Base-by-base conservation (phyloP, 2,888 invertebrate species). In the Lasioglossum pauxillum region DNA sequence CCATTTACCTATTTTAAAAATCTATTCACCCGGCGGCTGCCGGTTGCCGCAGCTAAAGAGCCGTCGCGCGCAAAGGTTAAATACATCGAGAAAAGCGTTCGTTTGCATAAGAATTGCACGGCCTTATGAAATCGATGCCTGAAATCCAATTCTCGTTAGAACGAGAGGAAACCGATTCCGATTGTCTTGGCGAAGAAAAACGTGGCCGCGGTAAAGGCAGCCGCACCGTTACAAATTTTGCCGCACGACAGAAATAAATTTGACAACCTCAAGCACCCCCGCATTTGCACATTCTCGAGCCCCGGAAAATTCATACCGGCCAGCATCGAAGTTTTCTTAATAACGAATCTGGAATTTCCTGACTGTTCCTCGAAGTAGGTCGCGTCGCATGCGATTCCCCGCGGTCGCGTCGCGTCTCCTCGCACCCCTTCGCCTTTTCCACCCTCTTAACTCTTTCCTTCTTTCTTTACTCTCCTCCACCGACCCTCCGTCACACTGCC, bases 321-420 rank as follows among this genome's bases (percentile, higher is more conserved):
- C 76, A 35, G 38, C 83, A 69, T 35, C 79, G 73, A 87, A 90
- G 78, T 90, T 90, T 90, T 90, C 89, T 91, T 90, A 91, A 91
- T 91, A 90, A 91, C 86, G 87, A 82, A 91, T 85, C 85, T 80
- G 74, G 82, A 86, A 91, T 89, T 85, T 57, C 57, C 85, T 83
- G 35, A 82, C 84, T 87, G 87, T 86, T 86, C 69, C 80, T 10
- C 79, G 75, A 88, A 90, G 83, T 90, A 87, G 87, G 87, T 87
- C 83, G 78, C 78, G 74, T 75, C 74, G 86, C 82, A 84, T 81
- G 74, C 79, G 89, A 86, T 88, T 86, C 84, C 73, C 78, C 57
- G 57, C 78, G 80, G 69, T 84, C 46, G 71, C 67, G 38, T 53
- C 83, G 57, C 72, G 38, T 78, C 31, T 35, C 35, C 38, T 69